Conservation (phyloP, 2,888 invertebrate species). For the Timema cristinae region DNA sequence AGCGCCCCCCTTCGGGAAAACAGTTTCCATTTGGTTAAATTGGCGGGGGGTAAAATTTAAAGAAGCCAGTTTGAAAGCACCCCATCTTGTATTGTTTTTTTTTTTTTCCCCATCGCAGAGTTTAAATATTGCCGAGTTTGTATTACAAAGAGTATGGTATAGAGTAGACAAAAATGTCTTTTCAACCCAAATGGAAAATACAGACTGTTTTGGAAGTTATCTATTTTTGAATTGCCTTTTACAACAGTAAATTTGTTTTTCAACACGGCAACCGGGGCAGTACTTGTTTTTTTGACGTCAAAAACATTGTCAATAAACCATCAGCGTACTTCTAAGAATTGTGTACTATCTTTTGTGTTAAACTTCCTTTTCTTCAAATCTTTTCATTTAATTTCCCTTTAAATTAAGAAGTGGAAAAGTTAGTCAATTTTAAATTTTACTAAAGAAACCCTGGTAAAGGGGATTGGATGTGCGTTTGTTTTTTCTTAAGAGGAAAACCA, state of each 20-base stretch:
- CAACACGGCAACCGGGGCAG: not conserved
- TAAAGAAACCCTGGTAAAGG: too few species aligned
- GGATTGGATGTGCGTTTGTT: too few species aligned
- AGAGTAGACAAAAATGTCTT: not conserved
- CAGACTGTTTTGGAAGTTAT: not conserved
- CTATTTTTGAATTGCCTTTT: not conserved
- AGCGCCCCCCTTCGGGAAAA: not conserved
- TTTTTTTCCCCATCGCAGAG: too few species aligned
- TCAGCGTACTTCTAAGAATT: too few species aligned
- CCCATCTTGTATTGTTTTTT: too few species aligned
- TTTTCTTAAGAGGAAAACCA: too few species aligned
- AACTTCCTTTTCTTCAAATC: too few species aligned
- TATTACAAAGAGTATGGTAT: slow-evolving; percentile 3
- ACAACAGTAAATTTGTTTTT: not conserved
- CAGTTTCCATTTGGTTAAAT: not conserved
- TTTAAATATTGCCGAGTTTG: too few species aligned
- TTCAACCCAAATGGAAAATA: not conserved
- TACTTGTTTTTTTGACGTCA: not conserved
- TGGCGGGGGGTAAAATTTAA: not conserved
- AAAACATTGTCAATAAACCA: not conserved
- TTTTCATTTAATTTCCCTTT: too few species aligned
- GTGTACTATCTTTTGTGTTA: too few species aligned
- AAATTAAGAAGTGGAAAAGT: too few species aligned
- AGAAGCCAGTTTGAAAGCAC: not conserved
- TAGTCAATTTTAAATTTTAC: too few species aligned